phyloP scores from a whole-genome alignment of 2,888 invertebrate species.

The Cryptocephalus primarius region DNA sequence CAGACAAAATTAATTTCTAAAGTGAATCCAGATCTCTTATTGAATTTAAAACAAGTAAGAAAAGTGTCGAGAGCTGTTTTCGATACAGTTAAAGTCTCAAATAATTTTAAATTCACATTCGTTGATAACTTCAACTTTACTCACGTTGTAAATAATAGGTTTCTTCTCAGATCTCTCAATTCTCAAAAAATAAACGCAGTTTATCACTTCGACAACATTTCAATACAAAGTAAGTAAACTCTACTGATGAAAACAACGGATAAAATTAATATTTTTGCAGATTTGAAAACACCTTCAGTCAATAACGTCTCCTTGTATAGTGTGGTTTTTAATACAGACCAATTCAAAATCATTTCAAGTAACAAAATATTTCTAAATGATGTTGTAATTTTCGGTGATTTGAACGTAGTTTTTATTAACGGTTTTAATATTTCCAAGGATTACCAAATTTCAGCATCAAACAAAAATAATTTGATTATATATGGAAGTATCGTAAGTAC shows the following conservation, averaged over 20 bases:
- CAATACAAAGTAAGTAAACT: constrained; percentile 18
- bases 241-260: background rate
- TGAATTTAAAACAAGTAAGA: constrained; percentile 14
- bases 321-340: constrained; percentile 26
- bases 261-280: constrained; percentile 15
- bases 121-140: constrained; percentile 25
- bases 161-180: constrained; percentile 18
- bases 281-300: constrained; percentile 20
- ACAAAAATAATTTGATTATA: constrained; percentile 9
- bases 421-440: constrained; percentile 18
- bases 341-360: constrained; percentile 20
- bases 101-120: constrained; percentile 22
- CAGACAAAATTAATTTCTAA: too few relatives aligned
- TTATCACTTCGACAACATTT: constrained; percentile 24
- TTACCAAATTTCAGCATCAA: constrained; percentile 17
- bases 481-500: constrained; percentile 20
- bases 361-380: constrained; percentile 24
- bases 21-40: constrained; percentile 9
- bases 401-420: constrained; percentile 18
- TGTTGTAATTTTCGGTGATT: constrained; percentile 22
- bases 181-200: constrained; percentile 22
- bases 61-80: constrained; percentile 24
- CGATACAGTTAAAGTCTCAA: constrained; percentile 20
- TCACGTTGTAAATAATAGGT: constrained; percentile 22
- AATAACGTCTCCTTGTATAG: constrained; percentile 26